These are phyloP conservation scores for Drosophila subobscura DNA, from an alignment of 1,140 invertebrate genomes.

Conservation along the genomic window DNA sequence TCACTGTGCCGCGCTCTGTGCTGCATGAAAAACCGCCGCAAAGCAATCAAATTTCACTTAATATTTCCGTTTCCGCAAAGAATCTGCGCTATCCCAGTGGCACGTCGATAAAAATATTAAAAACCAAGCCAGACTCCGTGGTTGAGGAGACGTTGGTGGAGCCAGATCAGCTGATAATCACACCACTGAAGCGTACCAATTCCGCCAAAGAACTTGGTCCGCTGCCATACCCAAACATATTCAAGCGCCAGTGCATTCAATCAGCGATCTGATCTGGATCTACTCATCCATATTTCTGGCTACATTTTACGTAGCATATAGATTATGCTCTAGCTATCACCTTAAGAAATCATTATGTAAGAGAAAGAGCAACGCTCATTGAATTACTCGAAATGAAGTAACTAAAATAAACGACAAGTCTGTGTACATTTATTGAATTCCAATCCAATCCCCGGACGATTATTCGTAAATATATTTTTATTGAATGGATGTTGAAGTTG, in stretches of 20 bases:
- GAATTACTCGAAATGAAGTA: constrained; percentile 9
- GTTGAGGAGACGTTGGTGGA: background rate
- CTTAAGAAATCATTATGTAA: constrained; percentile 1
- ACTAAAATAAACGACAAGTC: background rate
- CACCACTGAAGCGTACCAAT: background rate
- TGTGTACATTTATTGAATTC: no score
- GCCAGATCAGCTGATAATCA: no score
- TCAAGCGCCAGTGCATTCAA: constrained; percentile 29
- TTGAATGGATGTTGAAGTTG: constrained; percentile 48
- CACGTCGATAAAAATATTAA: no score
- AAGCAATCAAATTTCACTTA: no score
- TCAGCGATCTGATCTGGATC: constrained; percentile 8
- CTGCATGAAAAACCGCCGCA: no score
- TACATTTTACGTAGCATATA: constrained; percentile 35
- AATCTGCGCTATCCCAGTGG: no score
- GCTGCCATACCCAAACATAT: no score
- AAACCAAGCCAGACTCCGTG: no score
- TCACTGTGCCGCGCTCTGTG: background rate
- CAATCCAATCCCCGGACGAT: constrained; percentile 1
- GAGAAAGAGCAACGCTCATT: constrained; percentile 11
- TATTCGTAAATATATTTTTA: constrained; percentile 64
- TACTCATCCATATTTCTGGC: background rate
- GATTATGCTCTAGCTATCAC: constrained; percentile 14
- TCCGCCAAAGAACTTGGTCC: constrained; percentile 40
- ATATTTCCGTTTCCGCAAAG: no score